Base-by-base conservation (phyloP, 2,113 vertebrate species). In the Ammodytes marinus region DNA sequence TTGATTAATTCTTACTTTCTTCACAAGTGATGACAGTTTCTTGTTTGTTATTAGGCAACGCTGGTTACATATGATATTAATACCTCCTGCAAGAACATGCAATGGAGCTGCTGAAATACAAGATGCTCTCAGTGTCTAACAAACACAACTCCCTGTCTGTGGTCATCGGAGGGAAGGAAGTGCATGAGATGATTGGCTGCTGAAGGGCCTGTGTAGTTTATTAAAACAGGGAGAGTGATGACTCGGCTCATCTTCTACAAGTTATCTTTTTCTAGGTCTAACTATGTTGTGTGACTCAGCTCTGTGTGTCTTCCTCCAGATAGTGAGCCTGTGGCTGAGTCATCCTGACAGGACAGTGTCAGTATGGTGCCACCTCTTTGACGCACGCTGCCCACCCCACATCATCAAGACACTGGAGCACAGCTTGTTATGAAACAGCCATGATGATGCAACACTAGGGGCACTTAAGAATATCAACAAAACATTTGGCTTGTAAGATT, bases 201-300 rank as follows among this genome's bases (percentile, higher is more conserved):
- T 17, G 58, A 85, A 73, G 58, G 74, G 69, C 72, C 74, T 53
- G 52, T 69, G 80, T 87, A 91, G 88, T 83, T 90, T 77, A 88
- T 92, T 91, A 93, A 89, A 92, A 85, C 78, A 76, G 61, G 86
- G 92, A 88, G 89, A 91, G 80, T 5, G 82, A 95, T 90, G 93
- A 93, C 81, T 82, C 54, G 27, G 88, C 89, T 91, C 87, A 84
- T 92, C 76, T 61, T 88, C 57, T 8, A 43, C n/a, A 77, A 89
- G 77, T 87, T 93, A 88, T 93, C 81, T 10, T 77, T 42, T 84
- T 86, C 59, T 61, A 27, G 47, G 84, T 77, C 80, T 77, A 87
- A 63, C 72, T 69, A 58, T 14, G 57, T 86, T 54, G 81, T 54
- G 81, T 93, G 93, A 95, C 89, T 92, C 92, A 93, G 91, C 90